Conservation (phyloP, 2,888 invertebrate species). For the Halocaridina rubra region DNA sequence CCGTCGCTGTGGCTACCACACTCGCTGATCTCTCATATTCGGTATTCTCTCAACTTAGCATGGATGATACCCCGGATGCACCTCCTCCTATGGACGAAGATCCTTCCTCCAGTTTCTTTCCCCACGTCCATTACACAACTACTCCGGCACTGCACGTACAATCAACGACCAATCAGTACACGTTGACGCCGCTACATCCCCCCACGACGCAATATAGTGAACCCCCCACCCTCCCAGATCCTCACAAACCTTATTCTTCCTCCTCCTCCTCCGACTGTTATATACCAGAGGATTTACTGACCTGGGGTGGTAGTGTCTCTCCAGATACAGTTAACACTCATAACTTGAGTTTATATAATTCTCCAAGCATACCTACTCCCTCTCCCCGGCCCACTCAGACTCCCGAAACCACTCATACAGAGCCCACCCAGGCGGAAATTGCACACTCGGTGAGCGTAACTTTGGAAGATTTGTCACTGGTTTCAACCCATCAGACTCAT, state of each 20-base stretch:
- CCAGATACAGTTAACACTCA: conserved; percentile 29
- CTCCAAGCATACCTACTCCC: conserved; percentile 17
- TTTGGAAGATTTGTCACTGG: neutral
- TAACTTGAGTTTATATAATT: conserved; percentile 29
- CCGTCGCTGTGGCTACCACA: conserved; percentile 47
- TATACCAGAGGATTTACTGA: neutral
- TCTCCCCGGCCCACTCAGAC: conserved; percentile 21
- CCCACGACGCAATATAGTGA: neutral
- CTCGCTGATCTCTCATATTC: conserved; percentile 41
- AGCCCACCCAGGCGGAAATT: neutral
- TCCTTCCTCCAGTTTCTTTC: neutral
- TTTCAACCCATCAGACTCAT: neutral
- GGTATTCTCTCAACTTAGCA: conserved; percentile 33
- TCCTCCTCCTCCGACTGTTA: neutral
- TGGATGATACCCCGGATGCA: conserved; percentile 42
- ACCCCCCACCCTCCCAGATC: no score
- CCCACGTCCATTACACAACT: neutral
- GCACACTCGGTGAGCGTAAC: conserved; percentile 1
- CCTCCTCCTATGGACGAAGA: conserved; percentile 21
- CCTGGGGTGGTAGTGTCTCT: conserved; percentile 30
- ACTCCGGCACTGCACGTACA: no score
- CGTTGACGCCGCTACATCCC: neutral
- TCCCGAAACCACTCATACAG: neutral
- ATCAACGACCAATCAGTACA: neutral
- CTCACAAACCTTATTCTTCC: no score